Base-by-base conservation (phyloP, 1,140 invertebrate species). In the Danaus plexippus region DNA sequence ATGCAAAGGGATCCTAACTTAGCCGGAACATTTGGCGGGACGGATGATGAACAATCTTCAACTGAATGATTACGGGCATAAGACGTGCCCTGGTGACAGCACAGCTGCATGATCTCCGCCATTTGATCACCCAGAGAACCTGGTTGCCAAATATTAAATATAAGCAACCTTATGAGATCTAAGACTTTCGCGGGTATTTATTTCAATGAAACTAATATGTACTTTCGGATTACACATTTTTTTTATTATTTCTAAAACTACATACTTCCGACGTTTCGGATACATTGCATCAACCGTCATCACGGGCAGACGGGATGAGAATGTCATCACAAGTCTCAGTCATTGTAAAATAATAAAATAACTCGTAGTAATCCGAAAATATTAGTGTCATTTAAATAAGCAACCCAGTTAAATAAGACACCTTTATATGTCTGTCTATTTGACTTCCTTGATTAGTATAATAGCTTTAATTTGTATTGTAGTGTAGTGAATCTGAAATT, bases 61-160 rank as follows among this genome's bases (percentile, higher is more conserved):
- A 59, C 57, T 1, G 70, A 62, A 32, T 81, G 71, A 18, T 62
- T 73, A 45, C 66, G 61, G 0, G 76, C 81, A 54, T 75, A 74
- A 11, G 48, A 47, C 5, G 72, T 73, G 8, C 79, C 79, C 41
- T 75, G 72, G 49, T 74, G 71, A 66, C 81, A 85, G 61, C 81
- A 85, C 18, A 78, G 53, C 49, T 77, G 66, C 9, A 70, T 76
- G 1, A 66, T 74, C 51, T 77, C 69, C 9, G 70, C 51, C 73
- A 84, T 71, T 44, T 80, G 62, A 40, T 84, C 76, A 0, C 47
- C 64, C 0, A 81, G 22, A 15, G 66, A 71, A 1, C 64, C 78
- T 80, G 63, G 9, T 63, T 53, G 55, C 9, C 45, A 45, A 41
- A 44, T 43, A 55, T 52, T 52, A 3, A 13, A 48, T 43, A 22